These are phyloP conservation scores for Pontoporia blainvillei DNA, from an alignment of 2,113 vertebrate species.

Conservation along the genomic window DNA sequence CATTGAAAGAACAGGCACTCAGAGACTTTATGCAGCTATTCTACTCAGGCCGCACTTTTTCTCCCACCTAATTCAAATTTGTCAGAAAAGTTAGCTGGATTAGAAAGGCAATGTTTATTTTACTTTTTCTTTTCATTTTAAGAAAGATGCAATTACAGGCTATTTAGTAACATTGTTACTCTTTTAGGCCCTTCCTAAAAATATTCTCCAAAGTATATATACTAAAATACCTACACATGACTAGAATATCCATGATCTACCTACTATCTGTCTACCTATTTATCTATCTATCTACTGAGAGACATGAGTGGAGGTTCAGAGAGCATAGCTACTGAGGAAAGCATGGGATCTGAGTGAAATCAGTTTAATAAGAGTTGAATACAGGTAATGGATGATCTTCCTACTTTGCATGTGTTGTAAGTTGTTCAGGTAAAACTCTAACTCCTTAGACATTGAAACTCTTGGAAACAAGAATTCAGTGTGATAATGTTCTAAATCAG, in stretches of 20 bases:
- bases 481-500: background rate
- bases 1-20: background rate
- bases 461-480: background rate
- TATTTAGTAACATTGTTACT: background rate
- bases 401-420: background rate
- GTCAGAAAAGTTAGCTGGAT: background rate
- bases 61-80: background rate
- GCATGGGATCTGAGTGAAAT: background rate
- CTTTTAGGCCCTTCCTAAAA: background rate
- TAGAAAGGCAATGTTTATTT: background rate
- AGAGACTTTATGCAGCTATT: background rate
- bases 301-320: background rate
- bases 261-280: no score
- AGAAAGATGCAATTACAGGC: background rate
- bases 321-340: background rate
- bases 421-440: background rate
- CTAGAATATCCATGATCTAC: background rate
- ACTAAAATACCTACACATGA: background rate
- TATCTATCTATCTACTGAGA: background rate
- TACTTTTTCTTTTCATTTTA: background rate
- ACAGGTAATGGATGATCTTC: background rate
- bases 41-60: background rate
- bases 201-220: background rate
- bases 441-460: background rate
- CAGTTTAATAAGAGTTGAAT: background rate